Conservation (phyloP, 2,797 vertebrate genomes). For the Sparus aurata region DNA sequence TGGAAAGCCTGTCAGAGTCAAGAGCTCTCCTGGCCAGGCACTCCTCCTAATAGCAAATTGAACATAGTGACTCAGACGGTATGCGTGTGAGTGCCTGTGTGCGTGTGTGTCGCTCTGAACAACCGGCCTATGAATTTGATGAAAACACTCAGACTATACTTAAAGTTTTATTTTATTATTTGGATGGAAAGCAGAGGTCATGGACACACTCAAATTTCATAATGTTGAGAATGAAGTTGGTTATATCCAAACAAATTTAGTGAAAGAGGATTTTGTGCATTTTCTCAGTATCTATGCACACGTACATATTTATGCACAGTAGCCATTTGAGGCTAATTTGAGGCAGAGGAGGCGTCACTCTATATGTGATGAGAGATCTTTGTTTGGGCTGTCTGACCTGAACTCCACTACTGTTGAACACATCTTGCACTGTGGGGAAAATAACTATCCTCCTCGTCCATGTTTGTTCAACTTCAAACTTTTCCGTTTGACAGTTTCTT, state of each 20-base stretch:
- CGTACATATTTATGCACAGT: not conserved
- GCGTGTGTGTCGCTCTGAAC: constrained; percentile 37
- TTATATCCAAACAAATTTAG: not conserved
- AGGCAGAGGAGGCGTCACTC: not conserved
- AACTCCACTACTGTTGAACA: constrained; percentile 19
- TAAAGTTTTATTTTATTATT: constrained; percentile 50
- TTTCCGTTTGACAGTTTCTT: constrained; percentile 18
- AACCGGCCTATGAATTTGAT: constrained; percentile 38
- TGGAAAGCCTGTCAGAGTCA: constrained; percentile 79
- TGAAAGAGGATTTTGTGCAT: not conserved
- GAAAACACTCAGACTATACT: constrained; percentile 71
- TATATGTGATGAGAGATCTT: not conserved
- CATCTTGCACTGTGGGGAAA: constrained; percentile 1
- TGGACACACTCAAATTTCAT: constrained; percentile 25
- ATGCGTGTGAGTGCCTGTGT: constrained; percentile 24
- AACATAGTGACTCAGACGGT: constrained; percentile 47
- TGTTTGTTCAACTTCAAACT: constrained; percentile 19
- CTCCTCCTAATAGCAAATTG: constrained; percentile 74
- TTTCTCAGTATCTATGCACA: not conserved
- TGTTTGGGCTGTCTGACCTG: constrained; percentile 19
- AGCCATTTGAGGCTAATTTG: not conserved
- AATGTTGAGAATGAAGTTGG: not conserved
- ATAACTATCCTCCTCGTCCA: not conserved
- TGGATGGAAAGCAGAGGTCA: constrained; percentile 33
- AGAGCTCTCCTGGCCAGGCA: constrained; percentile 70